Conservation (phyloP, 1,140 invertebrate genomes). For the Campoletis sonorensis region DNA sequence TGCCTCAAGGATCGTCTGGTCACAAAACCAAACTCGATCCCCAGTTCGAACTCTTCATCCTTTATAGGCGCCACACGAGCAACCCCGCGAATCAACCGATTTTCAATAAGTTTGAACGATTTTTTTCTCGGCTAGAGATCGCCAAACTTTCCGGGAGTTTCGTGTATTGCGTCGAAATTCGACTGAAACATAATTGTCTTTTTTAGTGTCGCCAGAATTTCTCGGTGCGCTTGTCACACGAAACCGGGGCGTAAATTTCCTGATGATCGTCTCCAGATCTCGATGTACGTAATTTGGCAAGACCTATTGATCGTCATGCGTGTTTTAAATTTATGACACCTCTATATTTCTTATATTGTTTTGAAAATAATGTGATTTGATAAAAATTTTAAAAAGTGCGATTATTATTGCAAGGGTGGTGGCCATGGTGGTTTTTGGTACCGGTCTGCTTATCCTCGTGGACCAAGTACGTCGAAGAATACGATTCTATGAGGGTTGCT, state of each 20-base stretch:
- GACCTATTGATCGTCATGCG: background rate
- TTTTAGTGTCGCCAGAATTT: no score
- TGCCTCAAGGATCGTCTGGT: slow-evolving; percentile 56
- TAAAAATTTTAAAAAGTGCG: background rate
- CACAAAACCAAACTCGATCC: slow-evolving; percentile 64
- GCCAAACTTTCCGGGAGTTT: no score
- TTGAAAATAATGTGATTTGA: background rate
- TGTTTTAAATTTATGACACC: no score
- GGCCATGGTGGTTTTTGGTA: slow-evolving; percentile 62
- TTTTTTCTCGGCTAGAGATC: no score
- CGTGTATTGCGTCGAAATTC: no score
- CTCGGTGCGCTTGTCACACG: no score
- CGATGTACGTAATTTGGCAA: slow-evolving; percentile 26
- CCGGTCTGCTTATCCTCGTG: slow-evolving; percentile 61
- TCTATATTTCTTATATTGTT: background rate
- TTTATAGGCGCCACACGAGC: slow-evolving; percentile 46
- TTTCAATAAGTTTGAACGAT: slow-evolving; percentile 13
- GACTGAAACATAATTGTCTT: no score
- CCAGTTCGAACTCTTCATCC: slow-evolving; percentile 63
- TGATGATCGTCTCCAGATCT: slow-evolving; percentile 3
- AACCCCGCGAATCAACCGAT: slow-evolving; percentile 7
- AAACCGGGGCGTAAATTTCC: background rate
- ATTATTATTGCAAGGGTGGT: slow-evolving; percentile 56
- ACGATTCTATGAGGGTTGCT: slow-evolving; percentile 63
- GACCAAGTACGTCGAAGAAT: slow-evolving; percentile 63